Evolutionary conservation across 2,797 vertebrate species (phyloP), one percentile per base, ranked within the genome.

Genomic region (Aeoliscus strigatus): DNA sequence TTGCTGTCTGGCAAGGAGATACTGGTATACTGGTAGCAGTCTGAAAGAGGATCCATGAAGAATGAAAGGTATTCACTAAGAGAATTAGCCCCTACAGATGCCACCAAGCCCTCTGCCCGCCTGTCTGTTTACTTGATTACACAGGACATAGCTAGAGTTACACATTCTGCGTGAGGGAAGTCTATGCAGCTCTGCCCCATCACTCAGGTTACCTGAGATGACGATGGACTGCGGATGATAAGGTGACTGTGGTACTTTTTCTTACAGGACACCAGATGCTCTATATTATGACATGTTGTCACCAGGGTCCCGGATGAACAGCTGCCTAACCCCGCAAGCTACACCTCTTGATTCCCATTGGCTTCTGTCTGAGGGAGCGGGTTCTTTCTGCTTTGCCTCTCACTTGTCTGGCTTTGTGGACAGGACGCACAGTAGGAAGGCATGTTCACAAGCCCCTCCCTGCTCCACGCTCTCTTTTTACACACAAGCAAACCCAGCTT

Each of bases 401-500:
- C 29, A 65, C 68, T 54, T 56, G 60, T 51, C 47, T 36, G 60
- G 70, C 60, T 69, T 8, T 39, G 53, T 65, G 74, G 70, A 57
- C 34, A 39, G 52, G 63, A 49, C 48, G 48, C 25, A 31, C 39
- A 10, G 49, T 51, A 56, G 62, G 64, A 56, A 48, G 49, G 70
- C 70, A 64, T 61, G 56, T 50, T 60, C 26, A 42, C 44, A 65
- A 45, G 61, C 73, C 62, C 73, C 75, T 80, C 81, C 82, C 72
- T 50, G 27, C 54, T 43, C 66, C 35, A 24, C 33, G 39, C 68
- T 77, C 61, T 60, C 62, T 38, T 69, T 64, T 52, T 61, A 66
- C 72, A 76, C 69, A 78, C 52, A 60, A 60, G 52, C 58, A 58
- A 50, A 66, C 37, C 65, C 66, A 65, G 79, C 76, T 80, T 85